Evolutionary conservation across 2,113 vertebrate species (phyloP).

Genomic region (Zingel zingel): DNA sequence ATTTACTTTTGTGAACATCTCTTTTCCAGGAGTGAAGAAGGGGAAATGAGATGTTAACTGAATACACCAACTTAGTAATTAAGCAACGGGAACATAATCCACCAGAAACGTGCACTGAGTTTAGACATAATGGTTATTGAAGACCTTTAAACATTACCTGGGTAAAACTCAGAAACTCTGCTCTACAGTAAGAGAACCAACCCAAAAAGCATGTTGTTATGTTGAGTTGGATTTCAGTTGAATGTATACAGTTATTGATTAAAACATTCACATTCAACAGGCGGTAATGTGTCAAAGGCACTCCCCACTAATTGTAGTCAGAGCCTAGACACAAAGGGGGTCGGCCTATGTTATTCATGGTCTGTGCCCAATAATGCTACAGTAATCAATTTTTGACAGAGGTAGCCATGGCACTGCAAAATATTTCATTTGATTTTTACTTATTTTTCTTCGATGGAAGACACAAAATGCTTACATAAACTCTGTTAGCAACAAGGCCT

Average conservation of each 20-base stretch:
- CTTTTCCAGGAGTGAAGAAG: background rate
- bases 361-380: background rate
- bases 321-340: too few species aligned
- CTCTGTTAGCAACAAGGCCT: background rate
- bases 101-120: slow-evolving; percentile 4
- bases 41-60: slow-evolving; percentile 11
- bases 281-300: too few species aligned
- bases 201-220: background rate
- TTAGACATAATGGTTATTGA: background rate
- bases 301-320: too few species aligned
- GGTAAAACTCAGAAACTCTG: background rate
- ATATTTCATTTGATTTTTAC: background rate
- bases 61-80: slow-evolving; percentile 22
- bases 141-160: background rate
- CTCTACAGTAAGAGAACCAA: background rate
- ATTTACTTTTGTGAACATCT: slow-evolving; percentile 1
- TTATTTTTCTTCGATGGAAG: background rate
- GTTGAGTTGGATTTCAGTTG: background rate
- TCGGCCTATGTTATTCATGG: background rate
- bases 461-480: background rate
- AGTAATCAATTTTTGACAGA: background rate
- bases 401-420: background rate
- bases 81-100: slow-evolving; percentile 16
- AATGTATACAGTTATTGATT: too few species aligned
- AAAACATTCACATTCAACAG: too few species aligned